phyloP scores from a whole-genome alignment of 2,888 invertebrate species.

The Rhingia rostrata region DNA sequence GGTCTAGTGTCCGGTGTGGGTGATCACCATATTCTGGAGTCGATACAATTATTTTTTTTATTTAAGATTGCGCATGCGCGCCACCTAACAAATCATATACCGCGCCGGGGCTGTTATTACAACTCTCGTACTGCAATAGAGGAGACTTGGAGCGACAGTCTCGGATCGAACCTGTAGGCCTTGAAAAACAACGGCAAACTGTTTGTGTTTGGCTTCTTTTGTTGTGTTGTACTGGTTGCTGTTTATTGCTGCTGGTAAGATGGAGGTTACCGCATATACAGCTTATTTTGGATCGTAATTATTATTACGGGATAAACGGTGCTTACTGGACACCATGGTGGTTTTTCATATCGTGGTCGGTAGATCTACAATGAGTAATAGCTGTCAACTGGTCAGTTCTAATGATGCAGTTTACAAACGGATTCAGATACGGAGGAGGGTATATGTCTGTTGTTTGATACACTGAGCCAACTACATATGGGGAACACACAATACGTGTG shows the following conservation, averaged over 20 bases:
- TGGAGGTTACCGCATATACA: slow-evolving; percentile 39
- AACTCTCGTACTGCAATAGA: slow-evolving; percentile 30
- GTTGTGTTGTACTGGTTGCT: slow-evolving; percentile 52
- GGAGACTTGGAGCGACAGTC: slow-evolving; percentile 13
- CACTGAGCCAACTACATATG: slow-evolving; percentile 19
- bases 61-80: slow-evolving; percentile 56
- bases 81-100: slow-evolving; percentile 57
- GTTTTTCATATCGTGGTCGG: slow-evolving; percentile 65
- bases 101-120: slow-evolving; percentile 39
- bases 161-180: slow-evolving; percentile 63
- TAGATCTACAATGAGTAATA: slow-evolving; percentile 74
- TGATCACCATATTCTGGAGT: slow-evolving; percentile 47
- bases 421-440: slow-evolving; percentile 31
- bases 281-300: slow-evolving; percentile 70
- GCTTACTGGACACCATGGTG: slow-evolving; percentile 64
- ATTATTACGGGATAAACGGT: slow-evolving; percentile 71
- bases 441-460: slow-evolving; percentile 40
- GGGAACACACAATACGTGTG: slow-evolving; percentile 47
- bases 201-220: slow-evolving; percentile 64
- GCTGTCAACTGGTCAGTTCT: slow-evolving; percentile 74
- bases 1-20: slow-evolving; percentile 55
- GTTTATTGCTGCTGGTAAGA: slow-evolving; percentile 25
- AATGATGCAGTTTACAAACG: slow-evolving; percentile 73
- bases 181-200: slow-evolving; percentile 59
- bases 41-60: slow-evolving; percentile 30